Conservation (phyloP, 2,113 vertebrate species). For the Pelecanoides urinatrix region DNA sequence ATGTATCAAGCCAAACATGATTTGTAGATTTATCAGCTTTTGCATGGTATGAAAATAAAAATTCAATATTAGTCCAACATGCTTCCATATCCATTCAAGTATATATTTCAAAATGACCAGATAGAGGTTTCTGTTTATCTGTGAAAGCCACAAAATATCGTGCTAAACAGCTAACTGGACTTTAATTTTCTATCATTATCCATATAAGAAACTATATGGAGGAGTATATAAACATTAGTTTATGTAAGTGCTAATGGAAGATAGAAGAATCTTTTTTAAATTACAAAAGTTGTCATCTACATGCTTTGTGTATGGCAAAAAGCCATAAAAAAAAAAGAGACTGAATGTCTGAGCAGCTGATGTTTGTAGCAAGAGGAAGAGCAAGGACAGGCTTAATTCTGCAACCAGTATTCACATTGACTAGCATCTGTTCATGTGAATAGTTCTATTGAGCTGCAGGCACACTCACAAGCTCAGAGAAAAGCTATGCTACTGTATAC, state of each 20-base stretch:
- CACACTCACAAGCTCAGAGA: background rate
- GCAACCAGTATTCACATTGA: conserved; percentile 30
- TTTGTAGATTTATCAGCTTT: background rate
- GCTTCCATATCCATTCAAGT: background rate
- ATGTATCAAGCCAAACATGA: background rate
- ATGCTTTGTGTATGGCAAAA: background rate
- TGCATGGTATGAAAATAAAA: background rate
- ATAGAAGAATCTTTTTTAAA: background rate
- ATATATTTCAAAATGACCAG: background rate
- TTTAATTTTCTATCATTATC: background rate
- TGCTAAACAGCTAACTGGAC: background rate
- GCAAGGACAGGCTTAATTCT: conserved; percentile 44
- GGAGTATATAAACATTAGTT: background rate
- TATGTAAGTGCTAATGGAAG: background rate
- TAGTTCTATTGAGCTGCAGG: conserved; percentile 48
- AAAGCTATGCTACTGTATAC: background rate
- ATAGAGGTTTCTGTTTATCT: background rate
- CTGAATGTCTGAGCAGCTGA: conserved; percentile 51
- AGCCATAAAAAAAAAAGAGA: background rate
- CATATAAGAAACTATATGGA: background rate
- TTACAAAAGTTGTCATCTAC: background rate
- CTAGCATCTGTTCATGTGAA: conserved; percentile 64
- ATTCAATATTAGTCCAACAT: background rate
- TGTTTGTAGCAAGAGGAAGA: conserved; percentile 51
- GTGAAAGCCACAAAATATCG: background rate